Conservation (phyloP, 2,888 invertebrate species). For the Pachymerium ferrugineum region DNA sequence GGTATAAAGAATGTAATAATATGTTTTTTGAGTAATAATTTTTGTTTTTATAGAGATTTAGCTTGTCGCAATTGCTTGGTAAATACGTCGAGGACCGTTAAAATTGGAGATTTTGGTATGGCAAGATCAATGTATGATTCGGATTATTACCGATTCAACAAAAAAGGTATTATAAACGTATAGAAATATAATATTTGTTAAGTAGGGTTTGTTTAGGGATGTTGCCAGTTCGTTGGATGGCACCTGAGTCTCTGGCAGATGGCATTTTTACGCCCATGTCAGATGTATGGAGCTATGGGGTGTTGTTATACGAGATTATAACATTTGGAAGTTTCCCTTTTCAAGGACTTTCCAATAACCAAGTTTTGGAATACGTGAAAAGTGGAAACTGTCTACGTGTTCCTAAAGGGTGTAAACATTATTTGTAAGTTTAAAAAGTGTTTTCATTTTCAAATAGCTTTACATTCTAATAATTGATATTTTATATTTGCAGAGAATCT, state of each 20-base stretch:
- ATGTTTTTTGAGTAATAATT: no score
- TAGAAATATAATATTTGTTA: not conserved
- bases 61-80: constrained; percentile 73
- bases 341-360: constrained; percentile 76
- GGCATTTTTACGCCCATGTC: constrained; percentile 80
- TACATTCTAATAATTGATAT: not conserved
- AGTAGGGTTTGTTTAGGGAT: constrained; percentile 52
- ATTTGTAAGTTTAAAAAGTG: constrained; percentile 61
- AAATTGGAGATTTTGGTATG: constrained; percentile 88
- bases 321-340: constrained; percentile 88
- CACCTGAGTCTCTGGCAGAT: constrained; percentile 75
- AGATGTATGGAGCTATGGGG: constrained; percentile 87
- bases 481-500: constrained; percentile 56
- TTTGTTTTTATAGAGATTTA: constrained; percentile 60
- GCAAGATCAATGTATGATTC: constrained; percentile 78
- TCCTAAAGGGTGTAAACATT: constrained; percentile 70
- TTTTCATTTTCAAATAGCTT: not conserved
- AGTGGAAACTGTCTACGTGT: constrained; percentile 65
- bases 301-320: constrained; percentile 72
- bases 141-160: constrained; percentile 82
- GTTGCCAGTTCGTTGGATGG: constrained; percentile 89
- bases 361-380: constrained; percentile 75
- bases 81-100: constrained; percentile 63
- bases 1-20: constrained; percentile 47
- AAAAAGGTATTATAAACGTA: constrained; percentile 57